Evolutionary conservation across 2,113 vertebrate species (phyloP), one percentile per base, ranked within the genome.

Genomic region (Lathamus discolor): DNA sequence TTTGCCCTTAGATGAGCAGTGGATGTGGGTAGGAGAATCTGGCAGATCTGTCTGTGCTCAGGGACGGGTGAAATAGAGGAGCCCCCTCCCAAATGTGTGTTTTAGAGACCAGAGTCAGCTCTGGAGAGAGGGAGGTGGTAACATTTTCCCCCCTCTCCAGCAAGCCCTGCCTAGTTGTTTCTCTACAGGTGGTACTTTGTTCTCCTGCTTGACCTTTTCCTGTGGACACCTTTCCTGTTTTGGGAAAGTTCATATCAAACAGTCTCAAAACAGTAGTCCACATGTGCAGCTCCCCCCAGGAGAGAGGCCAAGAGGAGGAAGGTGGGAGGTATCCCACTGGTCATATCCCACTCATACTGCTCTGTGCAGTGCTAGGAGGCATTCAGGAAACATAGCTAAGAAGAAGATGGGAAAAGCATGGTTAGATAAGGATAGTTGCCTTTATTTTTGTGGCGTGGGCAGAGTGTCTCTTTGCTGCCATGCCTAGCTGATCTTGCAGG

Each of bases 161-260:
- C 6, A n/a, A 82, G 17, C 14, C 19, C 2, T 6, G 4, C 16
- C 19, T 48, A 14, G 4, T 20, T 54, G 6, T 57, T 77, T 76
- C 70, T 86, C 27, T 6, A 52, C 43, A 74, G 23, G 11, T 28
- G 23, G 29, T 39, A 13, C 22, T 85, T 74, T 6, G 3, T 35
- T 88, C 76, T 91, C 27, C 37, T 91, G 9, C 33, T 69, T 80
- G 37, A 27, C 43, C n/a, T 88, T 93, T 77, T 63, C 49, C 23
- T 67, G 28, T 25, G 78, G 59, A 76, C 18, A 79, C 13, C 39
- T 64, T 49, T 29, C 28, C 48, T 61, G 18, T 8, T 91, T 39
- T 6, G 35, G 76, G 43, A 79, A 61, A 1, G 6, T n/a, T 70
- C 68, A 19, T 73, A 27, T n/a, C 52, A 55, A 41, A 25, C 24